Percentiles rank a stretch among this genome's conserved stretches.
Evolutionary conservation across 1,140 invertebrate species (phyloP).

Genomic region (Ericerus pela): DNA sequence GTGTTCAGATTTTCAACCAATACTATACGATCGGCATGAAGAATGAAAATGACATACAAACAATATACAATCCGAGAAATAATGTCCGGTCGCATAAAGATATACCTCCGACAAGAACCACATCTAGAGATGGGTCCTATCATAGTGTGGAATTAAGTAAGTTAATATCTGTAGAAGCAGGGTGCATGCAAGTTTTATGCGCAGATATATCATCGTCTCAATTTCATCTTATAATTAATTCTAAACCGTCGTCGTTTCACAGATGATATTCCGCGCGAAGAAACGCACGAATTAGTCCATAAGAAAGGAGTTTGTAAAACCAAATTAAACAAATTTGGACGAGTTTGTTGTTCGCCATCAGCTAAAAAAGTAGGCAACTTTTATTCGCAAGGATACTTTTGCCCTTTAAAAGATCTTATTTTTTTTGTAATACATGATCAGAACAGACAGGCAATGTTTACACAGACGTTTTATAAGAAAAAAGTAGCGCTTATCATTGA

Average conservation of each 20-base stretch:
- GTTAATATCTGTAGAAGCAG: neutral
- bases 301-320: neutral
- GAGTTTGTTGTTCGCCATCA: constrained; percentile 14
- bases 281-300: neutral
- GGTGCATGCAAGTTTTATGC: neutral
- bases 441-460: neutral
- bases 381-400: too few relatives aligned
- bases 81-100: neutral
- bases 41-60: constrained; percentile 16
- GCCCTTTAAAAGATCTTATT: neutral
- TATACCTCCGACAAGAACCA: neutral
- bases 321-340: neutral
- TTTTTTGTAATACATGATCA: neutral
- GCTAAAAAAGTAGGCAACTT: constrained; percentile 13
- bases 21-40: constrained; percentile 8
- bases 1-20: neutral
- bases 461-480: neutral
- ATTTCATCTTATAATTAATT: neutral
- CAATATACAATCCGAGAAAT: constrained; percentile 16
- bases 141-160: constrained; percentile 5
- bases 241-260: neutral
- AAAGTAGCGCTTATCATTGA: too few relatives aligned
- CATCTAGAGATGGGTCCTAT: neutral
- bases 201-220: neutral
- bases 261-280: neutral